A percentile compares a stretch with the other conserved stretches of the same genome.
phyloP scores from a whole-genome alignment of 2,888 invertebrate species.

The Ornithoptera alexandrae region DNA sequence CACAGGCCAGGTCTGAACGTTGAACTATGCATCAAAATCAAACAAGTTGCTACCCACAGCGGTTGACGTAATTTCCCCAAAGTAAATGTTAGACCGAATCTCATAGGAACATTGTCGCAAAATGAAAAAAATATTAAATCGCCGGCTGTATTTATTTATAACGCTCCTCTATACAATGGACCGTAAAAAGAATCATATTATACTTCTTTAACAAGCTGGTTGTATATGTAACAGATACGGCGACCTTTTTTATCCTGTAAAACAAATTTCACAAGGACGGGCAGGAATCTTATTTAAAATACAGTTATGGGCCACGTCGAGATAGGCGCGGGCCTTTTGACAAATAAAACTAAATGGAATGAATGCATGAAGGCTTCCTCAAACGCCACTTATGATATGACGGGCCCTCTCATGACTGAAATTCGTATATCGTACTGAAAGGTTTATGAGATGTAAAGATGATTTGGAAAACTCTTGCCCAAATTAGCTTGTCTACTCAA shows the following conservation, averaged over 20 bases:
- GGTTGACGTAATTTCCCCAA: constrained; percentile 69
- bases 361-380: constrained; percentile 75
- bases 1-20: constrained; percentile 30
- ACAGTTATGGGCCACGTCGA: constrained; percentile 71
- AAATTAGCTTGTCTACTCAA: constrained; percentile 52
- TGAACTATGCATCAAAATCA: constrained; percentile 77
- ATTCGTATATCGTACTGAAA: constrained; percentile 62
- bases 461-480: constrained; percentile 47
- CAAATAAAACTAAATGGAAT: constrained; percentile 80
- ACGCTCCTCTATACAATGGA: constrained; percentile 43
- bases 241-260: constrained; percentile 78
- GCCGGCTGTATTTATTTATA: constrained; percentile 34
- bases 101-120: constrained; percentile 58
- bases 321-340: constrained; percentile 76
- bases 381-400: constrained; percentile 67
- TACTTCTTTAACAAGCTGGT: constrained; percentile 63
- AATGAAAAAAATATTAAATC: constrained; percentile 63
- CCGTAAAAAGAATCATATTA: constrained; percentile 68
- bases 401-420: constrained; percentile 57
- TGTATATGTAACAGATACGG: constrained; percentile 66
- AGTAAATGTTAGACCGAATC: constrained; percentile 74
- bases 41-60: constrained; percentile 65
- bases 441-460: constrained; percentile 58
- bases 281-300: constrained; percentile 79
- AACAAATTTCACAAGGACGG: constrained; percentile 72